phyloP scores from a whole-genome alignment of 2,797 vertebrate genomes.

The Adrianichthys oophorus region DNA sequence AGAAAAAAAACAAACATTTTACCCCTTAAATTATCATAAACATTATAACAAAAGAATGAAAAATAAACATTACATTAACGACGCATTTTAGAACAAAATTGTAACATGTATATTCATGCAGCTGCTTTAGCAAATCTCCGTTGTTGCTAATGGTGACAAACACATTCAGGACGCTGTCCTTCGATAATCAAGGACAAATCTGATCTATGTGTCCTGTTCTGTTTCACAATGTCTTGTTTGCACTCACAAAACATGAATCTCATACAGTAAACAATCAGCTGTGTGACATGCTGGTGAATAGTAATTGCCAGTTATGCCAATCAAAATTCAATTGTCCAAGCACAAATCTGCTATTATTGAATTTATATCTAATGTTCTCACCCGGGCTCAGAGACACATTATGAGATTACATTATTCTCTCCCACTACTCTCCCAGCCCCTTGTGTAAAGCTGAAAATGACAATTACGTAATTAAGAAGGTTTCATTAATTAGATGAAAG shows the following conservation, averaged over 20 bases:
- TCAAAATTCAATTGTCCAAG: conserved; percentile 71
- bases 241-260: conserved; percentile 53
- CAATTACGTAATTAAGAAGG: conserved; percentile 51
- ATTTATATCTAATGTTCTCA: conserved; percentile 67
- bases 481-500: conserved; percentile 47
- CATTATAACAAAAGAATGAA: neutral
- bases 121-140: conserved; percentile 1
- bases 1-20: neutral
- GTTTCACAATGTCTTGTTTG: conserved; percentile 44
- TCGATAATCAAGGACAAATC: conserved; percentile 27
- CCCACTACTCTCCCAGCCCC: conserved; percentile 26
- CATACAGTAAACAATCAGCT: conserved; percentile 43
- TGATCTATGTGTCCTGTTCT: conserved; percentile 32
- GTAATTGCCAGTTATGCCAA: conserved; percentile 72
- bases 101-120: conserved; percentile 11
- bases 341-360: conserved; percentile 59
- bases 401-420: conserved; percentile 55
- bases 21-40: neutral
- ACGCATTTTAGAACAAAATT: neutral
- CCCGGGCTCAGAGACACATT: conserved; percentile 39
- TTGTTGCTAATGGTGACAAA: conserved; percentile 32
- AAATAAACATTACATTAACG: neutral
- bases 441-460: conserved; percentile 44
- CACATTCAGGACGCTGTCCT: conserved; percentile 24
- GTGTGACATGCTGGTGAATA: conserved; percentile 58